A percentile compares a stretch with the other conserved stretches of the same genome.
phyloP scores from a whole-genome alignment of 1,140 invertebrate genomes.

The Ips nitidus region DNA sequence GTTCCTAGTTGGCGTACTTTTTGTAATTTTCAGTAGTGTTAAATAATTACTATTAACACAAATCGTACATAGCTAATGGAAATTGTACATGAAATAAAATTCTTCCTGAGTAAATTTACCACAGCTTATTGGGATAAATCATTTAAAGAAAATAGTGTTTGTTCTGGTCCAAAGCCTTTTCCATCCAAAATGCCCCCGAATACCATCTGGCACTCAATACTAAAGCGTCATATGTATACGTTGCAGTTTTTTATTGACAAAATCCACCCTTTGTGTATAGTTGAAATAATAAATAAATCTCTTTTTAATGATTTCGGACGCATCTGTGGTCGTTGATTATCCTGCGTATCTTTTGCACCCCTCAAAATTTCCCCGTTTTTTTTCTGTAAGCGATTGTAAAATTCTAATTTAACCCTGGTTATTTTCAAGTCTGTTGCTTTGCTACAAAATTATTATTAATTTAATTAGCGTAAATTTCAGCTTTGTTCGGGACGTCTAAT shows the following conservation, averaged over 20 bases:
- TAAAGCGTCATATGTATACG: not conserved
- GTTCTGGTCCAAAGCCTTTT: too few species aligned
- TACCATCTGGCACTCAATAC: too few species aligned
- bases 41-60: too few species aligned
- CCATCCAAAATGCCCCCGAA: too few species aligned
- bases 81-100: too few species aligned
- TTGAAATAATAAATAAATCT: conserved; percentile 23
- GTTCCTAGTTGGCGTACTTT: too few species aligned
- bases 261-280: conserved; percentile 13
- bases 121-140: too few species aligned
- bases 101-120: too few species aligned
- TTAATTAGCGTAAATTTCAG: conserved; percentile 17
- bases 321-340: conserved; percentile 10
- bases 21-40: too few species aligned
- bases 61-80: too few species aligned
- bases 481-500: conserved; percentile 23
- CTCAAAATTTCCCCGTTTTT: not conserved
- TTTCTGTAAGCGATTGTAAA: not conserved
- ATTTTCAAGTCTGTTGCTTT: not conserved
- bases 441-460: conserved; percentile 12
- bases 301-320: conserved; percentile 21
- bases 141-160: too few species aligned
- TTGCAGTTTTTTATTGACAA: conserved; percentile 11
- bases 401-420: too few species aligned
- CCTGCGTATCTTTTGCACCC: not conserved